phyloP scores from a whole-genome alignment of 2,113 vertebrate genomes.

The Micromys minutus region DNA sequence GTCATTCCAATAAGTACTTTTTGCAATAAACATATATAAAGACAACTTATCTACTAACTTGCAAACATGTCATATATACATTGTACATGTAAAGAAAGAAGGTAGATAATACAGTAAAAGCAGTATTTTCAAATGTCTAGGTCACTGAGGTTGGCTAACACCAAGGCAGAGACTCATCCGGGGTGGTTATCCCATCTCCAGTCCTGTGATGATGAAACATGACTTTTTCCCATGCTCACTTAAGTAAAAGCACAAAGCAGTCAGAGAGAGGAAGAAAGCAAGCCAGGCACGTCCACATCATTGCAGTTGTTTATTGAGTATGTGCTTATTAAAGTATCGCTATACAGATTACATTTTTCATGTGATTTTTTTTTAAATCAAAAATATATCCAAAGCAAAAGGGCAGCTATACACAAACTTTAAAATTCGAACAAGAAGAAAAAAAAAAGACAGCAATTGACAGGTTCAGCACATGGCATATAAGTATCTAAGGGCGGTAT shows the following conservation, averaged over 20 bases:
- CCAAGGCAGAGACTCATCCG: background rate
- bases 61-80: background rate
- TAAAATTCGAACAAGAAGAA: constrained; percentile 62
- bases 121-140: constrained; percentile 13
- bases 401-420: constrained; percentile 54
- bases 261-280: constrained; percentile 7
- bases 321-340: constrained; percentile 45
- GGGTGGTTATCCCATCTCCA: background rate
- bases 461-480: constrained; percentile 58
- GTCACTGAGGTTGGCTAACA: background rate
- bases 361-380: constrained; percentile 66
- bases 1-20: background rate
- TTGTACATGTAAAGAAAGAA: background rate
- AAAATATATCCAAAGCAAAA: constrained; percentile 65
- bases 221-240: background rate
- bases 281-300: constrained; percentile 4
- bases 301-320: constrained; percentile 46
- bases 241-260: background rate
- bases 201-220: background rate
- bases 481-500: constrained; percentile 50
- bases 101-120: background rate
- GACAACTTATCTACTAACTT: constrained; percentile 8
- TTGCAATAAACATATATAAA: constrained; percentile 14
- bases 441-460: constrained; percentile 62
- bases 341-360: constrained; percentile 52